Conservation (phyloP, 2,797 vertebrate genomes). For the Esox lucius region DNA sequence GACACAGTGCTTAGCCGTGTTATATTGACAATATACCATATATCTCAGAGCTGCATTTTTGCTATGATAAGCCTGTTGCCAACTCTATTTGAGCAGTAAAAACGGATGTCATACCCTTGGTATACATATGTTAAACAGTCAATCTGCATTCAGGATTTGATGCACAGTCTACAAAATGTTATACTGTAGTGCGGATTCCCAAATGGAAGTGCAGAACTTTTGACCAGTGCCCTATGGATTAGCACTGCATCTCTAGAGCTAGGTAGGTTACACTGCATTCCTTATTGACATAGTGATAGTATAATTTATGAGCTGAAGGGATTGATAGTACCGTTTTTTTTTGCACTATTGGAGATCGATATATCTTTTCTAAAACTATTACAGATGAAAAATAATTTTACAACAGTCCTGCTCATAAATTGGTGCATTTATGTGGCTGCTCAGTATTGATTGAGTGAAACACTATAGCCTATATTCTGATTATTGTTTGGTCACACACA, state of each 20-base stretch:
- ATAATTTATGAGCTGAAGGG: conserved; percentile 5
- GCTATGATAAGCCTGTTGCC: too few relatives aligned
- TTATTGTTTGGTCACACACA: background rate
- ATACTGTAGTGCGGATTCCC: background rate
- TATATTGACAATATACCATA: too few relatives aligned
- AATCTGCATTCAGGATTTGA: too few relatives aligned
- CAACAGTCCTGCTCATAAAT: background rate
- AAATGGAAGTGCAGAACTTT: background rate
- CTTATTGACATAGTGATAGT: background rate
- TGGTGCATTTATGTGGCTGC: background rate
- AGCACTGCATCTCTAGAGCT: background rate
- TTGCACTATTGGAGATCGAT: conserved; percentile 61
- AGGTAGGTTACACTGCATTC: background rate
- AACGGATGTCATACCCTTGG: too few relatives aligned
- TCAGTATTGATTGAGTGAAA: conserved; percentile 5
- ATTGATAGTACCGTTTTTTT: conserved; percentile 39
- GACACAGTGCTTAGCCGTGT: too few relatives aligned
- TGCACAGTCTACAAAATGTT: too few relatives aligned
- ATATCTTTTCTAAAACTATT: conserved; percentile 38
- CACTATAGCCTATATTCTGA: background rate
- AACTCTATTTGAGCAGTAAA: too few relatives aligned
- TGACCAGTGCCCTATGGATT: background rate
- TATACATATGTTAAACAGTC: too few relatives aligned
- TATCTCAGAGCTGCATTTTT: too few relatives aligned
- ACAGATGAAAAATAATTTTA: conserved; percentile 46